Evolutionary conservation across 2,797 vertebrate genomes (phyloP).

Genomic region (Xerus rutilus): DNA sequence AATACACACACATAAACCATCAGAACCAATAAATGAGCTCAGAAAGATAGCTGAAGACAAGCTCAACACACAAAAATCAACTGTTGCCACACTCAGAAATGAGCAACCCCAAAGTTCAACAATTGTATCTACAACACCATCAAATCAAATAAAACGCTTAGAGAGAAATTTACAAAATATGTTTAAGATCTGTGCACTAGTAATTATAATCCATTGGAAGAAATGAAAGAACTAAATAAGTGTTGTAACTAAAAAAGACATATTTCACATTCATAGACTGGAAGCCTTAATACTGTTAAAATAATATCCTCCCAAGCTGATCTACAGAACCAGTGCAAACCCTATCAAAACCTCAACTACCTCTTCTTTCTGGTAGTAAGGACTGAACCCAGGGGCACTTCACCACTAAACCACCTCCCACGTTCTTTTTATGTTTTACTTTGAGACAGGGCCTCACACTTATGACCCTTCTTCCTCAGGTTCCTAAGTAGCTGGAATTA

Average conservation of each 20-base stretch:
- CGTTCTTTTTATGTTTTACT: too few species aligned
- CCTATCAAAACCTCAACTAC: neutral
- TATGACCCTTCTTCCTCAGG: too few species aligned
- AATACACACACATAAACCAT: neutral
- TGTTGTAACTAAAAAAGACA: too few species aligned
- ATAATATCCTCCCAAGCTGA: neutral
- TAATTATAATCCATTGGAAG: neutral
- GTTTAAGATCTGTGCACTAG: neutral
- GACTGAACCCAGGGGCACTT: too few species aligned
- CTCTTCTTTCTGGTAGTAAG: neutral
- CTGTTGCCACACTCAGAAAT: neutral
- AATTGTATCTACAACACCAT: neutral
- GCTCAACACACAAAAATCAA: neutral
- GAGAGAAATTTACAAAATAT: neutral
- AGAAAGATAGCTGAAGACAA: neutral
- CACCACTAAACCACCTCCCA: too few species aligned
- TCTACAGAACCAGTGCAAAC: neutral
- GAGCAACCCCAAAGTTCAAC: neutral
- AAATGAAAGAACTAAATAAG: slow-evolving; percentile 20
- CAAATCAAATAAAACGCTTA: neutral
- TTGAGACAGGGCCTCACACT: too few species aligned
- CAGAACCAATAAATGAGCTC: neutral
- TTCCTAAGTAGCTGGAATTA: too few species aligned
- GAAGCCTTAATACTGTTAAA: neutral
- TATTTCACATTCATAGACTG: neutral